Evolutionary conservation across 2,113 vertebrate species (phyloP).

Genomic region (Opisthocomus hoazin): DNA sequence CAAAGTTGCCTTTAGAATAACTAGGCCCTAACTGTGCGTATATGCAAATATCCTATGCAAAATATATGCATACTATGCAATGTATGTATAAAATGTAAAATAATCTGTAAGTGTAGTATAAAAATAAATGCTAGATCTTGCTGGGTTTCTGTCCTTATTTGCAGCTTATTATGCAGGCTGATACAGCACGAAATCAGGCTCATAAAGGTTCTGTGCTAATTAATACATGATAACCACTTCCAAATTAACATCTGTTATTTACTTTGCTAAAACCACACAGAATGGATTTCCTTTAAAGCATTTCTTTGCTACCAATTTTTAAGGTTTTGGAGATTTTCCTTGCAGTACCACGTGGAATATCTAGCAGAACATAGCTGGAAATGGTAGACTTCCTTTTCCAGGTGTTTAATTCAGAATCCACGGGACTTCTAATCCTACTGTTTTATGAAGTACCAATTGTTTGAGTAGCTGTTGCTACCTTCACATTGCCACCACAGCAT

Average conservation of each 20-base stretch:
- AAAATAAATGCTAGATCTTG: neutral
- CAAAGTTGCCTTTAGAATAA: neutral
- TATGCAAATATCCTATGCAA: neutral
- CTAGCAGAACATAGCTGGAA: neutral
- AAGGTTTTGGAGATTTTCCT: neutral
- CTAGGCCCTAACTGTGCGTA: neutral
- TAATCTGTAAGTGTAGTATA: neutral
- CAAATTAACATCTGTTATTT: neutral
- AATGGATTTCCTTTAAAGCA: neutral
- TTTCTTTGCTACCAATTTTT: neutral
- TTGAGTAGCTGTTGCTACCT: neutral
- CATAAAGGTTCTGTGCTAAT: neutral
- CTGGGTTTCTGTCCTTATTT: neutral
- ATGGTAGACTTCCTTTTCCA: neutral
- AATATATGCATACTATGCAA: neutral
- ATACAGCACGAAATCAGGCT: neutral
- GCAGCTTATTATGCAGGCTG: neutral
- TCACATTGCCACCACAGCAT: neutral
- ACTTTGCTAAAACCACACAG: neutral
- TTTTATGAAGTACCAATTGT: neutral
- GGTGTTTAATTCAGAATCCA: neutral
- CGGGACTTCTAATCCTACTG: neutral
- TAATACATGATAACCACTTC: neutral
- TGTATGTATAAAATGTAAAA: neutral
- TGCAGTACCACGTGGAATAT: neutral